Conservation (phyloP, 2,888 invertebrate species). For the Thecocarcelia acutangulata region DNA sequence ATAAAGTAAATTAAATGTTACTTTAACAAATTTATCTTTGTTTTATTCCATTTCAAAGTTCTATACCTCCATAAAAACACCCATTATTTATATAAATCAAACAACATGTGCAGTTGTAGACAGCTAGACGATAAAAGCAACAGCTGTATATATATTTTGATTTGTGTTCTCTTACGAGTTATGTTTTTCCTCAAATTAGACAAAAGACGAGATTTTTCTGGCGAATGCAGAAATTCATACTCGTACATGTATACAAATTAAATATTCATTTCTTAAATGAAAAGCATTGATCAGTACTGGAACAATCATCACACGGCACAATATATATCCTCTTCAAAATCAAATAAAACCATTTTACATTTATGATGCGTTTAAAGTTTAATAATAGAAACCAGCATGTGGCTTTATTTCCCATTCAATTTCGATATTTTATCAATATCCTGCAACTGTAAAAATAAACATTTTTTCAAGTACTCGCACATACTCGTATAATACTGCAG, state of each 20-base stretch:
- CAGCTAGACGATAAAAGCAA: too few species aligned
- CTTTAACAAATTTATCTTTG: too few species aligned
- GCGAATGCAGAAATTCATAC: neutral
- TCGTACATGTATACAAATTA: constrained; percentile 1
- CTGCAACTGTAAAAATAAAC: constrained; percentile 57
- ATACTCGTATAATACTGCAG: too few species aligned
- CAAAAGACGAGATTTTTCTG: too few species aligned
- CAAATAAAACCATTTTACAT: constrained; percentile 19
- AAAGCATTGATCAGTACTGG: neutral
- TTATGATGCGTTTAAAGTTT: constrained; percentile 60
- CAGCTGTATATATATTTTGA: too few species aligned
- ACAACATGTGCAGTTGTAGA: too few species aligned
- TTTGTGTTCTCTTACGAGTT: too few species aligned
- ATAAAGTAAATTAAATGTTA: too few species aligned
- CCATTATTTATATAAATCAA: too few species aligned
- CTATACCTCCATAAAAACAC: too few species aligned
- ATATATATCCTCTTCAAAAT: constrained; percentile 12
- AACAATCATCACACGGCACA: neutral
- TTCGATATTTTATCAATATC: constrained; percentile 56
- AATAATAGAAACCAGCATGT: constrained; percentile 78
- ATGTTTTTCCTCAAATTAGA: too few species aligned
- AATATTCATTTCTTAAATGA: constrained; percentile 9
- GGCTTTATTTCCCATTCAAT: constrained; percentile 72
- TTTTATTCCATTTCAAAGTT: too few species aligned
- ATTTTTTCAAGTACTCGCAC: constrained; percentile 44